Base-by-base conservation (phyloP, 2,888 invertebrate species). In the Sphaeridia pumilis region DNA sequence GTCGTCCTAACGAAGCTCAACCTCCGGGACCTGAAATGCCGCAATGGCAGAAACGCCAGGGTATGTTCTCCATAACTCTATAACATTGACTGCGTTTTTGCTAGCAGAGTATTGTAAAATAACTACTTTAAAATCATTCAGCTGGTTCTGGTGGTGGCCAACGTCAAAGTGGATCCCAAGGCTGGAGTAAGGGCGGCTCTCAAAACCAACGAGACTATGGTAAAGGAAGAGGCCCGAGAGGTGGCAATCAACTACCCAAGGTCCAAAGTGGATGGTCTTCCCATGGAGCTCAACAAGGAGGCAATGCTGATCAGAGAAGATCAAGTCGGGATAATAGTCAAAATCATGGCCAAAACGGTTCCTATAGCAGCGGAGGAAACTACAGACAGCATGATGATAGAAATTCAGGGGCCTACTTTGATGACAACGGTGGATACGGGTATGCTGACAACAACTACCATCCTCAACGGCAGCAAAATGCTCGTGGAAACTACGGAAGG, bases 1-100 rank as follows among this genome's bases (percentile, higher is more conserved):
- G 95, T 1, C 75, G 95, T 47, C 85, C 94, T 0, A 80, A 82
- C 64, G 95, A 95, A 67, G 83, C 87, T 65, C 86, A 87, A 58
- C 83, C 89, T 0, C 95, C 95, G 0, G 90, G 93, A 0, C 93
- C 93, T 0, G 95, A 95, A 74, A 94, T 95, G 92, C 95, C 95
- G 0, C 83, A 89, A 0, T 95, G 94, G 88, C 82, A 83, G 67
- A 86, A 88, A 67, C 66, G 74, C 22, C 60, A 66, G 44, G 41
- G 44, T 51, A 49, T 24, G 21, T 38, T 25, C 4, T 27, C 7
- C 42, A 20, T 49, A 22, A 12, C 22, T 22, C 4, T 44, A 5
- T 5, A 44, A 22, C 4, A n/a, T 7, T 14, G 22, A n/a, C 17
- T 17, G 41, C n/a, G n/a, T 21, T 21, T 41, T 41, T 7, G 10